phyloP scores from a whole-genome alignment of 2,113 vertebrate species.

The Tylochromis polylepis region DNA sequence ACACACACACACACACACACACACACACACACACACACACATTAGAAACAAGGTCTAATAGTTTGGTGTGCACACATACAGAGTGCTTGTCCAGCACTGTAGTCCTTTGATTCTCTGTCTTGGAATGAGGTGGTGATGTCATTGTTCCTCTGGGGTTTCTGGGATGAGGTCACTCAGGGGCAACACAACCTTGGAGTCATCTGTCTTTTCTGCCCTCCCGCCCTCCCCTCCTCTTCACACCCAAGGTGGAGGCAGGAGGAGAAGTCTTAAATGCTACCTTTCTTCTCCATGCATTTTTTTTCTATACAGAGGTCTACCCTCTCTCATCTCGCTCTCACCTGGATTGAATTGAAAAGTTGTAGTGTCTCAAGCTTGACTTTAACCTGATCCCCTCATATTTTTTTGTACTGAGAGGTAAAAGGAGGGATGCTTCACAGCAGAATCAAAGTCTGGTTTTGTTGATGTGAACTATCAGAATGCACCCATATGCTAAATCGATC shows the following conservation, averaged over 20 bases:
- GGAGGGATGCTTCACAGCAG: neutral
- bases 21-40: slow-evolving; percentile 30
- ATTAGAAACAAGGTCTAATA: slow-evolving; percentile 40
- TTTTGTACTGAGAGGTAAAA: slow-evolving; percentile 6
- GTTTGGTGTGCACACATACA: neutral
- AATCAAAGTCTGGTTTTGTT: neutral
- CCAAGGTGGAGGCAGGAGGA: neutral
- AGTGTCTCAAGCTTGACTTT: slow-evolving; percentile 28
- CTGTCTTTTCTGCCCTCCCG: neutral
- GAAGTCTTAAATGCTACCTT: slow-evolving; percentile 45
- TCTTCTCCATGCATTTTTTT: slow-evolving; percentile 56
- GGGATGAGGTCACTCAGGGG: slow-evolving; percentile 54
- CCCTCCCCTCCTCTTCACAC: neutral
- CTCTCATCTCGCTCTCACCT: slow-evolving; percentile 50
- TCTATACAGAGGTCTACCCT: slow-evolving; percentile 23
- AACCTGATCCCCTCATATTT: neutral
- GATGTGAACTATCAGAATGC: neutral
- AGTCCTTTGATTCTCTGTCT: slow-evolving; percentile 57
- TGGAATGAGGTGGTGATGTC: slow-evolving; percentile 63
- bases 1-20: neutral
- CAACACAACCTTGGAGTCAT: slow-evolving; percentile 58
- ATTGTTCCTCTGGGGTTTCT: slow-evolving; percentile 61
- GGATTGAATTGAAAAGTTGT: slow-evolving; percentile 60
- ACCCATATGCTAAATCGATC: slow-evolving; percentile 27
- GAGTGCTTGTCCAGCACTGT: slow-evolving; percentile 16